A percentile compares a stretch with the other conserved stretches of the same genome.
Conservation (phyloP, 2,888 invertebrate genomes). For the Agrochola lychnidis region DNA sequence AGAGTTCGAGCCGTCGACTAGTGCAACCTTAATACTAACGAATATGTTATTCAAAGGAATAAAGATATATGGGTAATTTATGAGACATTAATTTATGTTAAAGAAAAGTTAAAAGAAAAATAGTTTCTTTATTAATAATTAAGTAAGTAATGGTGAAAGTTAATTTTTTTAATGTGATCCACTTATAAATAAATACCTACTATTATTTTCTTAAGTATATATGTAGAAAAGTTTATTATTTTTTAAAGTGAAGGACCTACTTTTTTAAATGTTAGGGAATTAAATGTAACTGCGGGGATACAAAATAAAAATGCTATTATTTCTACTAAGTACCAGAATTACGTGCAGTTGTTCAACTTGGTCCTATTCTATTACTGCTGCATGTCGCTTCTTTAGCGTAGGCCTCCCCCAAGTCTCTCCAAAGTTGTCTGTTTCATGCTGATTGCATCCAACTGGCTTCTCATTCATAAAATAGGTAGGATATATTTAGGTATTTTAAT, state of each 20-base stretch:
- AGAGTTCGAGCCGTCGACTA: too few species aligned
- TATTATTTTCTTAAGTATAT: not conserved
- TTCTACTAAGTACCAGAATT: not conserved
- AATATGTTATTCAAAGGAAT: not conserved
- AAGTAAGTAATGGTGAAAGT: not conserved
- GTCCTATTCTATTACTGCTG: not conserved
- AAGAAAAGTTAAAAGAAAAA: not conserved
- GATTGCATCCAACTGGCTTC: not conserved
- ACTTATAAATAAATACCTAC: not conserved
- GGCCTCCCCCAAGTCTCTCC: not conserved
- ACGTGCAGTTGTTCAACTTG: not conserved
- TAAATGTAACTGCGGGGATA: not conserved
- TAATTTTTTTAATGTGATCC: not conserved
- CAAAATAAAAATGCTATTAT: not conserved
- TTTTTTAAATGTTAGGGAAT: not conserved
- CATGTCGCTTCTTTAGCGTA: not conserved
- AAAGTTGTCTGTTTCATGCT: not conserved
- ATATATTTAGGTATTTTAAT: not conserved
- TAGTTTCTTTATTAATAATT: not conserved
- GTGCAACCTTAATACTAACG: not conserved
- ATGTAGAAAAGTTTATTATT: too few species aligned
- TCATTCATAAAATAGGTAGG: not conserved
- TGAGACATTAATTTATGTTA: not conserved
- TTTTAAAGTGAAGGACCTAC: not conserved
- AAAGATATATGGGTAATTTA: not conserved